Conservation (phyloP, 1,140 invertebrate species). For the Leptinotarsa texana region DNA sequence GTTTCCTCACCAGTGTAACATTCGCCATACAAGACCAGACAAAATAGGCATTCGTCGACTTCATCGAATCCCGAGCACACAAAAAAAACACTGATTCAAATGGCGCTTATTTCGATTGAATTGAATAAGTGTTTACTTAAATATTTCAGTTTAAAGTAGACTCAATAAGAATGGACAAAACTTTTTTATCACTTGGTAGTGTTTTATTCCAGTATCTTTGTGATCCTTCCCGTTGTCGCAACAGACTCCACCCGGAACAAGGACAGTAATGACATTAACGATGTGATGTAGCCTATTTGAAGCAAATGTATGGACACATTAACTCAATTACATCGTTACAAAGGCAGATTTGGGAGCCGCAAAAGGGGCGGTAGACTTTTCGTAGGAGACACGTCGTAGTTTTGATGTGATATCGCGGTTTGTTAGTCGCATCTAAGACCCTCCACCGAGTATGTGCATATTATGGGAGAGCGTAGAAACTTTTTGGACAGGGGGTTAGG, state of each 20-base stretch:
- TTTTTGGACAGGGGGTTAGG: not conserved
- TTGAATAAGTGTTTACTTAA: too few species aligned
- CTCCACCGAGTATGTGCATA: not conserved
- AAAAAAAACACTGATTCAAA: too few species aligned
- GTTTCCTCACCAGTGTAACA: too few species aligned
- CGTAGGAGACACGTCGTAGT: constrained; percentile 19
- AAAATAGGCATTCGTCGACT: too few species aligned
- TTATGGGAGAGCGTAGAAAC: not conserved
- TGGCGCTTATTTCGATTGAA: too few species aligned
- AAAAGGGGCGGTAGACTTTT: not conserved
- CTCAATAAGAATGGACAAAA: too few species aligned
- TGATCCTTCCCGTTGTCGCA: not conserved
- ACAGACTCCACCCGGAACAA: constrained; percentile 2
- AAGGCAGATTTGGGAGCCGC: constrained; percentile 21
- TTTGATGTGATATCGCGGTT: constrained; percentile 36
- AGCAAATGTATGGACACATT: constrained; percentile 23
- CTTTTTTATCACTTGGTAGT: too few species aligned
- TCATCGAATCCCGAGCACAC: too few species aligned
- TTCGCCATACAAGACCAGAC: too few species aligned
- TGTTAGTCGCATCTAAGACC: constrained; percentile 31
- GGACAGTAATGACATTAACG: not conserved
- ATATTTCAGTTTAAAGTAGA: too few species aligned
- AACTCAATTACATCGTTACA: constrained; percentile 28
- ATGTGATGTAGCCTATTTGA: constrained; percentile 14
- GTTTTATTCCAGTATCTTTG: too few species aligned